Percentiles rank a stretch among this genome's conserved stretches.
Conservation (phyloP, 2,888 invertebrate genomes). For the Spicauda simplicius region DNA sequence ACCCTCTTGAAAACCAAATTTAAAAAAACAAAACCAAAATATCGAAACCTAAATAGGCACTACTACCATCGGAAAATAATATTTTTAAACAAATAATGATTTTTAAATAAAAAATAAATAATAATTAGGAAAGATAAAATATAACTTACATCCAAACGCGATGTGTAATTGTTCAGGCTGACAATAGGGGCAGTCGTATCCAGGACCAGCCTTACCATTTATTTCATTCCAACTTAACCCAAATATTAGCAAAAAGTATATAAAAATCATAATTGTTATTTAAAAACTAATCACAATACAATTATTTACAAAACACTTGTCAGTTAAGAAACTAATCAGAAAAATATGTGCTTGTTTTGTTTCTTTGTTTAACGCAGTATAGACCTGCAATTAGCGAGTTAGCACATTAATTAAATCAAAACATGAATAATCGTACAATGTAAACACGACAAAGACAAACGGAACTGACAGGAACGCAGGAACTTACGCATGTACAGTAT, state of each 20-base stretch:
- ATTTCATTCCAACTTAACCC: constrained; percentile 41
- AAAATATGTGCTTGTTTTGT: neutral
- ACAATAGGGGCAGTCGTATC: constrained; percentile 66
- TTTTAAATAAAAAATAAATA: neutral
- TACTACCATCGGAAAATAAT: too few relatives aligned
- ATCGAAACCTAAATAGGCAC: too few relatives aligned
- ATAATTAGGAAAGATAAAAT: neutral
- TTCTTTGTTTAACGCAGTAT: neutral
- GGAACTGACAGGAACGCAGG: too few relatives aligned
- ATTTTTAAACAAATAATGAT: too few relatives aligned
- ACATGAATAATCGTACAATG: neutral
- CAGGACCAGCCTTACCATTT: constrained; percentile 42
- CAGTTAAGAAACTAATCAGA: neutral
- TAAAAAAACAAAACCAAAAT: too few relatives aligned
- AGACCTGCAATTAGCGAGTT: neutral
- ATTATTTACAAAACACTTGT: neutral
- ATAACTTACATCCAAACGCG: constrained; percentile 83
- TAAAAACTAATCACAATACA: neutral
- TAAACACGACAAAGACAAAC: neutral
- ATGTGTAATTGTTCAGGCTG: constrained; percentile 89
- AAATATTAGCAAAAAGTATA: constrained; percentile 47
- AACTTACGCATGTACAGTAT: too few relatives aligned
- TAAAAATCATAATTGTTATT: constrained; percentile 46
- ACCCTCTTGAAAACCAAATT: too few relatives aligned
- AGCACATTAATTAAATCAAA: neutral